Percentiles rank a stretch among this genome's conserved stretches.
Conservation (phyloP, 2,888 invertebrate genomes). For the Atethmia centrago region DNA sequence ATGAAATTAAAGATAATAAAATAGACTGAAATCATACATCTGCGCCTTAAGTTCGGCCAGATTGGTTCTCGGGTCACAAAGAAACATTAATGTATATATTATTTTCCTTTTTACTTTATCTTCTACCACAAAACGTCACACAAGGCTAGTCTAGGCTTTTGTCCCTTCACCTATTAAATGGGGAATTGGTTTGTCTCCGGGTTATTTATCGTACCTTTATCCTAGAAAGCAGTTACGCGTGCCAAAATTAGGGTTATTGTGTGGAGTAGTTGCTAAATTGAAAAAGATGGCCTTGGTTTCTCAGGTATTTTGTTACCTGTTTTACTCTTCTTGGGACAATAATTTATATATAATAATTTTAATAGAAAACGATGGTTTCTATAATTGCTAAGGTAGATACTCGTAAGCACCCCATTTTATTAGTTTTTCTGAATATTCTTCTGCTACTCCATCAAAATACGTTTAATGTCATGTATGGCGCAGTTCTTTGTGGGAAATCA, state of each 20-base stretch:
- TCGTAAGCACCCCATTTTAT: not conserved
- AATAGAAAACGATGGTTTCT: not conserved
- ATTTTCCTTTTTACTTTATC: conserved; percentile 31
- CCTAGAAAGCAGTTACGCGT: conserved; percentile 20
- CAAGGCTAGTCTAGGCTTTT: conserved; percentile 24
- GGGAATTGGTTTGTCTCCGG: conserved; percentile 24
- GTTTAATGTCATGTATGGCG: not conserved
- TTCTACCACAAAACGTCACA: conserved; percentile 18
- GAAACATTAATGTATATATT: conserved; percentile 19
- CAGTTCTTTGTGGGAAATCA: not conserved
- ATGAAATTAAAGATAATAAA: too few species aligned
- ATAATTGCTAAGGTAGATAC: not conserved
- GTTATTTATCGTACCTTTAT: conserved; percentile 32
- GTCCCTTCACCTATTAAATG: conserved; percentile 28
- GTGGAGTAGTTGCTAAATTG: conserved; percentile 35
- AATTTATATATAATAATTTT: not conserved
- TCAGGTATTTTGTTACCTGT: conserved; percentile 5
- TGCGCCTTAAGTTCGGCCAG: not conserved
- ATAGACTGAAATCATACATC: too few species aligned
- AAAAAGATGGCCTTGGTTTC: conserved; percentile 13
- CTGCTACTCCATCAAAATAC: not conserved
- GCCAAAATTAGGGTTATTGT: conserved; percentile 40
- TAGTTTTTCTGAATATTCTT: not conserved
- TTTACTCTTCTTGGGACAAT: not conserved
- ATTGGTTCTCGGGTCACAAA: not conserved